Evolutionary conservation across 1,140 invertebrate genomes (phyloP).

Genomic region (Batillaria attramentaria): DNA sequence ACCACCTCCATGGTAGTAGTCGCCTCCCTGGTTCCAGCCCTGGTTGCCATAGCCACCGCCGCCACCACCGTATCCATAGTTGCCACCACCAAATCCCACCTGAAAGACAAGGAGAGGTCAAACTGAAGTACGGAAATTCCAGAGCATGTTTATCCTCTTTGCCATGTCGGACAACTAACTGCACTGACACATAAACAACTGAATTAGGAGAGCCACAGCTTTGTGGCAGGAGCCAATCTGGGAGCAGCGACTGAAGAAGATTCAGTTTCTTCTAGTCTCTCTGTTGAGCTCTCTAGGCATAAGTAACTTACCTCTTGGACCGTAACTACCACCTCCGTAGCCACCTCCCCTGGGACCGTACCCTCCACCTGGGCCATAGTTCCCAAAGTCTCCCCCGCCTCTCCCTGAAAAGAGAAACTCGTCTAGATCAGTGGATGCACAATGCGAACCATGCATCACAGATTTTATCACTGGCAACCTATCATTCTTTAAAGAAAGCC

Average conservation of each 20-base stretch:
- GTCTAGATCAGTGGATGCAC: background rate
- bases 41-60: slow-evolving; percentile 30
- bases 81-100: slow-evolving; percentile 37
- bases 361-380: too few relatives aligned
- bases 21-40: slow-evolving; percentile 26
- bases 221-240: too few relatives aligned
- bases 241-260: too few relatives aligned
- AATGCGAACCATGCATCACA: background rate
- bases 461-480: background rate
- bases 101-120: too few relatives aligned
- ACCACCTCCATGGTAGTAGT: slow-evolving; percentile 5
- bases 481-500: background rate
- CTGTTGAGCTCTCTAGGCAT: too few relatives aligned
- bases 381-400: background rate
- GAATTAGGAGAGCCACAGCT: too few relatives aligned
- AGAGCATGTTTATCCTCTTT: too few relatives aligned
- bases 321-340: slow-evolving; percentile 29
- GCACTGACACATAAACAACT: too few relatives aligned
- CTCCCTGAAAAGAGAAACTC: slow-evolving; percentile 3
- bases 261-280: too few relatives aligned
- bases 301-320: too few relatives aligned
- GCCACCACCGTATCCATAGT: slow-evolving; percentile 29
- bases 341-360: slow-evolving; percentile 31
- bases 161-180: too few relatives aligned
- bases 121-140: too few relatives aligned